A percentile compares a stretch with the other conserved stretches of the same genome.
Conservation (phyloP, 2,888 invertebrate genomes). For the Phania funesta region DNA sequence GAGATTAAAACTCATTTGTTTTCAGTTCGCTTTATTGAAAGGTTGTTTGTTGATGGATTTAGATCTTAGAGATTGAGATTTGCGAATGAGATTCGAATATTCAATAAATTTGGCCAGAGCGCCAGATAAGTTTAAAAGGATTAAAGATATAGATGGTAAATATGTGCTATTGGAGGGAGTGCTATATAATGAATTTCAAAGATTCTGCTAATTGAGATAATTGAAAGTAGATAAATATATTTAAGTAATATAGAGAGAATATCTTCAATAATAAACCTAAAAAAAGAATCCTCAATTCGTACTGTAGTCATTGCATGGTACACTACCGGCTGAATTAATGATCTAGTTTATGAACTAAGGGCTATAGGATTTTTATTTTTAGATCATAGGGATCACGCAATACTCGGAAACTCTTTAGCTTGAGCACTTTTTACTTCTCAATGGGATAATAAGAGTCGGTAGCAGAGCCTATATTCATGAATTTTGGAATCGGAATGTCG, state of each 20-base stretch:
- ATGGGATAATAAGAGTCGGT: too few relatives aligned
- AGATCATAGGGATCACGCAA: too few relatives aligned
- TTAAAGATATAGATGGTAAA: neutral
- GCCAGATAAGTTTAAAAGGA: neutral
- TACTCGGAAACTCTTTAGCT: too few relatives aligned
- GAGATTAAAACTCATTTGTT: slow-evolving; percentile 64
- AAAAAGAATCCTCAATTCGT: too few relatives aligned
- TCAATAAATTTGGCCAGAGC: neutral
- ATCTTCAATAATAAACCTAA: neutral
- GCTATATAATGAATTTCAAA: neutral
- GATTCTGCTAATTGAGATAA: neutral
- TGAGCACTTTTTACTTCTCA: too few relatives aligned
- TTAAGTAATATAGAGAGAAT: neutral
- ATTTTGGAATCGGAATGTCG: too few relatives aligned
- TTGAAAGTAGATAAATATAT: neutral
- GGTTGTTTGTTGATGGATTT: slow-evolving; percentile 64
- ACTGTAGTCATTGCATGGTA: too few relatives aligned
- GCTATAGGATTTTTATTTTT: too few relatives aligned
- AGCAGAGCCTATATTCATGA: too few relatives aligned
- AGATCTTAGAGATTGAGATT: slow-evolving; percentile 23
- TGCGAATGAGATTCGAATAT: neutral
- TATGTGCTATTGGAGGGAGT: neutral
- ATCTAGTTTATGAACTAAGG: too few relatives aligned
- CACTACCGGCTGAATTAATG: too few relatives aligned
- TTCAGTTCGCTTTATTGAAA: slow-evolving; percentile 24